A percentile compares a stretch with the other conserved stretches of the same genome.
These are phyloP conservation scores for Aphidius gifuensis DNA, from an alignment of 1,140 invertebrate genomes.

Conservation along the genomic window DNA sequence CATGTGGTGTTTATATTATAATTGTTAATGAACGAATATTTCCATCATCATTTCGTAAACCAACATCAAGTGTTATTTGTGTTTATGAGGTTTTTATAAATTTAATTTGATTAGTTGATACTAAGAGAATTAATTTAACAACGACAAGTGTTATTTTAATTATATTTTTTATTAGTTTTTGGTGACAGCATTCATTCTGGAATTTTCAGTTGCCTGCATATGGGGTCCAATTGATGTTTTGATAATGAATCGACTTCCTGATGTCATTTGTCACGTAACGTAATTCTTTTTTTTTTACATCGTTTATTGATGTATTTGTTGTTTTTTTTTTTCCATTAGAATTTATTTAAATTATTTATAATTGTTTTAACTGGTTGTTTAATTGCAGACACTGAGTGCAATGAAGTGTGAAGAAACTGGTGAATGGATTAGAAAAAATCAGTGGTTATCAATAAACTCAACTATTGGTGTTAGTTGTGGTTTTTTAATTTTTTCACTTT, in stretches of 20 bases:
- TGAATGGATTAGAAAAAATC: constrained; percentile 23
- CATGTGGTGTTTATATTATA: constrained; percentile 37
- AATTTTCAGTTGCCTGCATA: constrained; percentile 37
- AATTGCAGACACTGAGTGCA: constrained; percentile 14
- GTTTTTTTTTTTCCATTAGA: not conserved
- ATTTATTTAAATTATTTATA: not conserved
- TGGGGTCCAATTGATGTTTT: constrained; percentile 41
- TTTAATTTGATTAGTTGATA: too few relatives aligned
- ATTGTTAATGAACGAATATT: constrained; percentile 31
- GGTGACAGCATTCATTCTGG: constrained; percentile 38
- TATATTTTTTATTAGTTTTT: constrained; percentile 35
- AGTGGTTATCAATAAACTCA: constrained; percentile 24
- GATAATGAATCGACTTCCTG: constrained; percentile 31
- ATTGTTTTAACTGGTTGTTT: not conserved
- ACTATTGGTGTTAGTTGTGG: constrained; percentile 27
- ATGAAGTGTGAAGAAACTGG: constrained; percentile 24
- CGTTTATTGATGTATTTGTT: not conserved
- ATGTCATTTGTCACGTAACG: constrained; percentile 34
- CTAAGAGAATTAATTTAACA: not conserved
- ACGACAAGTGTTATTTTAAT: not conserved
- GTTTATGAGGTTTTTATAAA: constrained; percentile 36
- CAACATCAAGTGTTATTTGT: constrained; percentile 26
- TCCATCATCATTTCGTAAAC: constrained; percentile 33
- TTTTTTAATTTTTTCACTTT: constrained; percentile 31
- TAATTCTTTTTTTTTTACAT: constrained; percentile 18